Evolutionary conservation across 2,113 vertebrate genomes (phyloP).

Genomic region (Lasiurus borealis): DNA sequence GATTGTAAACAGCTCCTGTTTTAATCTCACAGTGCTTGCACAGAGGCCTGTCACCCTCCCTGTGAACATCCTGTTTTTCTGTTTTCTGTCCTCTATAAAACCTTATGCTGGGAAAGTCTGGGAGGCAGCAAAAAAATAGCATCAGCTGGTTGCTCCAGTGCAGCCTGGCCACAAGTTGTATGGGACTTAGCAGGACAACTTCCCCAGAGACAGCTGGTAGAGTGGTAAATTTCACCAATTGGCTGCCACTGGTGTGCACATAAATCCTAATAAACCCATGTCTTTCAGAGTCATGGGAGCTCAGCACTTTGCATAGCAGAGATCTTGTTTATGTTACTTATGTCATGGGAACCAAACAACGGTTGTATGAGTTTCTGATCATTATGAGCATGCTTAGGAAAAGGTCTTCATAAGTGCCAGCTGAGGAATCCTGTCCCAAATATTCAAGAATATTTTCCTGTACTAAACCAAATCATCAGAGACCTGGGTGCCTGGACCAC

Average conservation of each 20-base stretch:
- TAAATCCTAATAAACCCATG: background rate
- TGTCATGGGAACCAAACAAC: background rate
- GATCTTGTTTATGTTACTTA: background rate
- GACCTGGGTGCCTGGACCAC: background rate
- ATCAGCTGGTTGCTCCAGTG: background rate
- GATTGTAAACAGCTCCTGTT: background rate
- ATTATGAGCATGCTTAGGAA: constrained; percentile 54
- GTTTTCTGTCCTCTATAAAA: background rate
- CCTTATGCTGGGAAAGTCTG: background rate
- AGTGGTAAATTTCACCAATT: background rate
- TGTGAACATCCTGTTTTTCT: background rate
- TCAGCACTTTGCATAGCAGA: background rate
- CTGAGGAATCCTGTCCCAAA: background rate
- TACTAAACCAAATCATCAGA: constrained; percentile 51
- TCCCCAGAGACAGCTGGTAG: background rate
- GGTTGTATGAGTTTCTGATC: background rate
- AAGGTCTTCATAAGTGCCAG: constrained; percentile 14
- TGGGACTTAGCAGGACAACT: background rate
- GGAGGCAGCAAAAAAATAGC: background rate
- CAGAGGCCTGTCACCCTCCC: background rate
- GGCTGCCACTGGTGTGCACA: background rate
- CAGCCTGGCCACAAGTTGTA: background rate
- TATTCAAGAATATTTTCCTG: constrained; percentile 32
- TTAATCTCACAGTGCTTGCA: background rate
- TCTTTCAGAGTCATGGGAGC: background rate